phyloP scores from a whole-genome alignment of 2,113 vertebrate species.

The Merops nubicus region DNA sequence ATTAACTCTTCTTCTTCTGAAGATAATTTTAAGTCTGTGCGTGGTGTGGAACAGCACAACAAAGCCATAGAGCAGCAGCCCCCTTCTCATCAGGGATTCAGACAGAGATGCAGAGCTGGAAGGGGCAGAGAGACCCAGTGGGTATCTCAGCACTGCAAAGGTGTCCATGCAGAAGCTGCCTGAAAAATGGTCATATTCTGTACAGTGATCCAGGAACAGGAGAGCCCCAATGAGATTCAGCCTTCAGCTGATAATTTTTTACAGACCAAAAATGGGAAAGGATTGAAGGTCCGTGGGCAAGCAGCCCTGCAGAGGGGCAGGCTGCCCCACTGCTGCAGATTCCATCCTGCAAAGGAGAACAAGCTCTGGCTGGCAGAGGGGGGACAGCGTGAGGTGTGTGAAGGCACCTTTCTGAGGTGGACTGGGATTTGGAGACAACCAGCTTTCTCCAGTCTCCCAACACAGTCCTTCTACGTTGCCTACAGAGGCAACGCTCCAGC shows the following conservation, averaged over 20 bases:
- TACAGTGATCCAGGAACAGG: background rate
- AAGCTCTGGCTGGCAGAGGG: rapidly evolving
- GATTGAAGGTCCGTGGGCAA: rapidly evolving
- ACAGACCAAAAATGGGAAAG: background rate
- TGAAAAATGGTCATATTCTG: background rate
- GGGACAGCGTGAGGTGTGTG: background rate
- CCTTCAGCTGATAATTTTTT: background rate
- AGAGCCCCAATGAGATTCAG: background rate
- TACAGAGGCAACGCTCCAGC: background rate
- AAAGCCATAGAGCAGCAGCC: background rate
- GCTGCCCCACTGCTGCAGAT: rapidly evolving
- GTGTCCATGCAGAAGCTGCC: background rate
- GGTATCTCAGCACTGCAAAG: background rate
- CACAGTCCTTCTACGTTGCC: background rate
- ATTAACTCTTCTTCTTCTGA: background rate
- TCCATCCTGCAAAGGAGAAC: background rate
- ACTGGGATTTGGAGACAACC: background rate
- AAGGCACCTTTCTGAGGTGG: rapidly evolving
- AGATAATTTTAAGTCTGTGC: background rate
- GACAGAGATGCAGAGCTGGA: background rate
- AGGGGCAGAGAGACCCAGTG: background rate
- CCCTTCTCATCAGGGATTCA: background rate
- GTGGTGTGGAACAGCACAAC: background rate
- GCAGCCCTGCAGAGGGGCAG: background rate
- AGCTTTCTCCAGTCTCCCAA: background rate